phyloP scores from a whole-genome alignment of 2,888 invertebrate species.

The Chymomyza procnemis region DNA sequence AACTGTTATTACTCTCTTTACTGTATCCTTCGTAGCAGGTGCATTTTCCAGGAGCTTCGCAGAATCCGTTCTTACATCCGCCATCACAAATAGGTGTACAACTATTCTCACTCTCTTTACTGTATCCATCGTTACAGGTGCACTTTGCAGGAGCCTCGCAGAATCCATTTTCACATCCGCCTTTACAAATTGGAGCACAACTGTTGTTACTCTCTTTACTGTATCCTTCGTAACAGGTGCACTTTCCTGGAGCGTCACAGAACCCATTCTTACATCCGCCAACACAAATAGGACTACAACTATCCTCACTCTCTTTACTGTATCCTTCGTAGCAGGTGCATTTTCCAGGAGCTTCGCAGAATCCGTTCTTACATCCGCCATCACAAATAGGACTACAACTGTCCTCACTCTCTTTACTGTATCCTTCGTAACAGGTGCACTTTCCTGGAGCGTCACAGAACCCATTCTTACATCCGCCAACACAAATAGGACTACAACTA shows the following conservation, averaged over 20 bases:
- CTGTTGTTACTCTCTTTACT: not conserved
- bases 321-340: not conserved
- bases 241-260: constrained; percentile 49
- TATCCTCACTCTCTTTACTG: not conserved
- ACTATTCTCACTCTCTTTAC: not conserved
- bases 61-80: constrained; percentile 23
- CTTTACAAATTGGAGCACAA: constrained; percentile 42
- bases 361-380: constrained; percentile 65
- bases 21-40: constrained; percentile 29
- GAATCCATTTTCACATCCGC: constrained; percentile 64
- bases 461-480: constrained; percentile 67
- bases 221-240: constrained; percentile 47
- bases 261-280: constrained; percentile 32
- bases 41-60: constrained; percentile 55
- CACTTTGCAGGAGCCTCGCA: constrained; percentile 24
- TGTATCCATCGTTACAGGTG: constrained; percentile 26
- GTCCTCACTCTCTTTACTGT: not conserved
- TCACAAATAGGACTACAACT: constrained; percentile 46
- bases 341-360: constrained; percentile 26
- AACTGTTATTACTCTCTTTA: not conserved
- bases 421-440: constrained; percentile 55
- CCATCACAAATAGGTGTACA: constrained; percentile 4
- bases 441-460: constrained; percentile 56
- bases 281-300: constrained; percentile 44
- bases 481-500: not conserved